These are phyloP conservation scores for Sinonovacula constricta DNA, from an alignment of 1,140 invertebrate species.

Conservation along the genomic window DNA sequence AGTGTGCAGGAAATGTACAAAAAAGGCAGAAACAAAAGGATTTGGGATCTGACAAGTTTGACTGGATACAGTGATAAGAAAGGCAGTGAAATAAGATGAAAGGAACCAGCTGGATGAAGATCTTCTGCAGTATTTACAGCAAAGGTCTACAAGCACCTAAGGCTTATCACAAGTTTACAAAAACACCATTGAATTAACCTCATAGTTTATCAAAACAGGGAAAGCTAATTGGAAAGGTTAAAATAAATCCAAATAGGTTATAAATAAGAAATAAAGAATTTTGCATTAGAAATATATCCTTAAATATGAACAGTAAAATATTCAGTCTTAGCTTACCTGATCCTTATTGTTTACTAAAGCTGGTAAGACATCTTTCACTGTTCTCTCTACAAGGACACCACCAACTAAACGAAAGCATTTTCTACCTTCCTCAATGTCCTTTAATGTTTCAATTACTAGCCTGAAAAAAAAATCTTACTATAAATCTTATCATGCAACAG, in stretches of 20 bases:
- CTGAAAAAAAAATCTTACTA: conserved; percentile 84
- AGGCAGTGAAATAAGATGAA: background rate
- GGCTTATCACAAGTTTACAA: background rate
- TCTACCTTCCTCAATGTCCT: conserved; percentile 89
- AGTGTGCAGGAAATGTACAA: too few species aligned
- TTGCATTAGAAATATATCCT: too few species aligned
- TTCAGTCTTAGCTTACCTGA: conserved; percentile 84
- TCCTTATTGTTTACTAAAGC: conserved; percentile 89
- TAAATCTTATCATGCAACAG: too few species aligned
- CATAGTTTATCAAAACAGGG: background rate
- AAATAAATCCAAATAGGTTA: background rate
- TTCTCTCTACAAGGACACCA: conserved; percentile 94
- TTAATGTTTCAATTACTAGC: conserved; percentile 95
- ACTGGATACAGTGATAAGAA: background rate
- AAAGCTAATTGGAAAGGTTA: background rate
- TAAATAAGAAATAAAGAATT: conserved; percentile 3
- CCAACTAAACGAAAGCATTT: conserved; percentile 97
- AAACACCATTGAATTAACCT: background rate
- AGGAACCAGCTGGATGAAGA: background rate
- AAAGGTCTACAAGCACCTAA: background rate
- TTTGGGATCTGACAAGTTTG: too few species aligned
- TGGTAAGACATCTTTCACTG: conserved; percentile 94
- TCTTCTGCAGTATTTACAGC: too few species aligned
- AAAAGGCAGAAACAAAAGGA: too few species aligned
- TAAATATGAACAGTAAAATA: background rate